Percentiles rank a stretch among this genome's conserved stretches.
Evolutionary conservation across 2,113 vertebrate species (phyloP).

Genomic region (Grus americana): DNA sequence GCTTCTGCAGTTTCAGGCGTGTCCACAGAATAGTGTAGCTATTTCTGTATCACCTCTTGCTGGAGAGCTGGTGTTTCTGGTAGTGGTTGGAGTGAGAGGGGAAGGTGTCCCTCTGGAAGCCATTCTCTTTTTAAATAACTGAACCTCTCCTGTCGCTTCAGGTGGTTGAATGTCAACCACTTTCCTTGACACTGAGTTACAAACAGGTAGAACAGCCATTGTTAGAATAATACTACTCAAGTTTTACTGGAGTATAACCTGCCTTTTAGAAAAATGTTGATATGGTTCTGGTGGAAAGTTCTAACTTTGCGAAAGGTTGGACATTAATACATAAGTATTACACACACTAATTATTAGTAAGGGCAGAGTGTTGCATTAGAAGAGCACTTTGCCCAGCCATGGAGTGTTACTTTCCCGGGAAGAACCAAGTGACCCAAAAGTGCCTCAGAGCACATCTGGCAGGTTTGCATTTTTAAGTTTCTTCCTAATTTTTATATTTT

Average conservation of each 20-base stretch:
- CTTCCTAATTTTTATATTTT: not conserved
- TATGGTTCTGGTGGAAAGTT: not conserved
- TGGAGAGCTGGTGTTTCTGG: not conserved
- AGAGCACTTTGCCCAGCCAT: not conserved
- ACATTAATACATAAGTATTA: not conserved
- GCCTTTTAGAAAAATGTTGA: not conserved
- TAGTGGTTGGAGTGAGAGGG: not conserved
- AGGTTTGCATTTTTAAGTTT: not conserved
- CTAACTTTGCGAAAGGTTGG: not conserved
- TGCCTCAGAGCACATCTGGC: not conserved
- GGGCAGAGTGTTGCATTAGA: not conserved
- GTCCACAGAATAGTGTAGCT: not conserved
- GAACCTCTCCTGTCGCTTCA: fast-evolving
- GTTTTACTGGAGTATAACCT: not conserved
- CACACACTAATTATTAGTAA: not conserved
- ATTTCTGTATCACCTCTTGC: not conserved
- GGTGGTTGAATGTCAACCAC: not conserved
- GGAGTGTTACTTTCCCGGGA: fast-evolving
- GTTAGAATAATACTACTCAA: fast-evolving
- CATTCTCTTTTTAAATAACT: not conserved
- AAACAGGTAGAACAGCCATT: not conserved
- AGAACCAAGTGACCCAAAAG: not conserved
- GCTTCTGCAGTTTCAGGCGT: not conserved
- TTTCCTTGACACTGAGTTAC: not conserved
- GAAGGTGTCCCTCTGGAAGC: fast-evolving